Conservation (phyloP, 2,888 invertebrate species). For the Archips xylosteana region DNA sequence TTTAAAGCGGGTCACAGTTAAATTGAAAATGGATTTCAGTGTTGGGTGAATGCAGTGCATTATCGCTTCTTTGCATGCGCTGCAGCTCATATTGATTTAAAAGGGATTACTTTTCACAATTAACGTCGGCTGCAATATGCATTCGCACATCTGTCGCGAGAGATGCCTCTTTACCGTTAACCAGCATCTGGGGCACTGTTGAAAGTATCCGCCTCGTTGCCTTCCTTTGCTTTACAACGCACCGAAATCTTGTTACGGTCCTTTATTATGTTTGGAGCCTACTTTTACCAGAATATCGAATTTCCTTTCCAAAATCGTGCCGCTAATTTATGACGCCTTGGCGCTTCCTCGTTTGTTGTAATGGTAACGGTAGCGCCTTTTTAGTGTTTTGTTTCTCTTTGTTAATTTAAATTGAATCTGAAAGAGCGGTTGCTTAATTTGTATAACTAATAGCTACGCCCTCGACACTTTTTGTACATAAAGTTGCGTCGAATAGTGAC, state of each 20-base stretch:
- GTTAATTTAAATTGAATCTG: background rate
- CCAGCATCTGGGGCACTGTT: conserved; percentile 83
- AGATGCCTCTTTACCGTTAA: conserved; percentile 78
- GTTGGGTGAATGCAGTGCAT: conserved; percentile 19
- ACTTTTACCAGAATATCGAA: conserved; percentile 51
- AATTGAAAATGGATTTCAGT: conserved; percentile 18
- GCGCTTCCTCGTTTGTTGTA: conserved; percentile 2
- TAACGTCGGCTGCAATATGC: conserved; percentile 59
- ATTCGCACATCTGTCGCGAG: conserved; percentile 75
- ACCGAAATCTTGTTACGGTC: conserved; percentile 71
- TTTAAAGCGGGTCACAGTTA: conserved; percentile 22
- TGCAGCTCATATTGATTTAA: conserved; percentile 18
- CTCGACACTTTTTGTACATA: background rate
- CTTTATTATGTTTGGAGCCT: conserved; percentile 60
- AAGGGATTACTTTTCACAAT: conserved; percentile 47
- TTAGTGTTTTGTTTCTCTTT: background rate
- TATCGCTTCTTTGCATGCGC: conserved; percentile 33
- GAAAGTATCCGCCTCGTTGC: conserved; percentile 71
- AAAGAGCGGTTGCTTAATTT: background rate
- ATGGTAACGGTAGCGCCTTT: background rate
- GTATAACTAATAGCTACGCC: background rate
- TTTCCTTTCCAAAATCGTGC: conserved; percentile 44
- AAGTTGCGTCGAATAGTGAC: too few relatives aligned
- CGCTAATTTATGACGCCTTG: conserved; percentile 23
- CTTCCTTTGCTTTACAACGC: conserved; percentile 52